Base-by-base conservation (phyloP, 2,888 invertebrate genomes). In the Argyresthia goedartella region DNA sequence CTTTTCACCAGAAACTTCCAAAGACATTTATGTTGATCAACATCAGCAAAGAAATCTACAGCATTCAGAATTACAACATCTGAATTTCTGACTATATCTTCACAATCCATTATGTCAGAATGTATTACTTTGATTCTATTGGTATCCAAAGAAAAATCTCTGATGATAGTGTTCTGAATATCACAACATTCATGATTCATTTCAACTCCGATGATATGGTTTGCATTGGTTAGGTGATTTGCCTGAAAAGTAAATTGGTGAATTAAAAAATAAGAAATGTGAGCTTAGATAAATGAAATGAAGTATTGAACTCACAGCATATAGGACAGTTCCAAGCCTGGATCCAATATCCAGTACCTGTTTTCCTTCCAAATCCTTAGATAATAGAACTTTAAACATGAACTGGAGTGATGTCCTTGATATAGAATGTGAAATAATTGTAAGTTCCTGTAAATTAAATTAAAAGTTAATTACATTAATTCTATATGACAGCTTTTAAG, bases 271-370 rank as follows among this genome's bases (percentile, higher is more conserved):
- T n/a, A 4, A 10, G n/a, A 13, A 43, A n/a, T 10, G 14, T 43
- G 13, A 14, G 8, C 7, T 8, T 15, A 1, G 4, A 9, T 6
- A 9, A 46, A 25, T 46, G 1, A 25, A 46, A 44, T 16, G 39
- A 48, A 51, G 47, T n/a, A n/a, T n/a, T n/a, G n/a, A 52, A 73
- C 87, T 81, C 81, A 92, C 92, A 56, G 90, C 91, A 80, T 90
- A 93, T 8, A 93, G 76, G 51, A 92, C 88, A 53, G 90, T 89
- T 49, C 93, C 93, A 50, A 92, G 73, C 65, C 93, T 84, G 13
- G 92, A 93, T 7, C 93, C 93, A 52, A 93, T 79, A 75, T 93
- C 93, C 35, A 93, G 67, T 49, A 93, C 71, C 51, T 80, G 87
- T 67, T 90, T 90, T 16, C 81, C 87, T 57, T 77, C 73, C 54